Evolutionary conservation across 2,113 vertebrate species (phyloP).

Genomic region (Seriola aureovittata): DNA sequence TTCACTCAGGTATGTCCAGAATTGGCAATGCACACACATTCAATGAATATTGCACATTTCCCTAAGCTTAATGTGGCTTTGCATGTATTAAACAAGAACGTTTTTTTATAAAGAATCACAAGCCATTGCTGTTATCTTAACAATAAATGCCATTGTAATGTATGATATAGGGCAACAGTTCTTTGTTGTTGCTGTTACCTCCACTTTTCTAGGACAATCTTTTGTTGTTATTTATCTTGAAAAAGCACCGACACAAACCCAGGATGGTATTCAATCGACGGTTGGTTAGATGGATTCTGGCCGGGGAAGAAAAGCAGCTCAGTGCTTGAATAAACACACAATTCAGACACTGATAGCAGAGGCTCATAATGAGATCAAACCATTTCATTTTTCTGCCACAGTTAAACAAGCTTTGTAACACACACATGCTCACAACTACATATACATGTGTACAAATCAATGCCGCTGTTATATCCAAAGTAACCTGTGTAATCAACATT

Average conservation of each 20-base stretch:
- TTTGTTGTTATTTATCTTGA: background rate
- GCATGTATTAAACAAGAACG: too few species aligned
- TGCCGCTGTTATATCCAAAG: background rate
- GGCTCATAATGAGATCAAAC: slow-evolving; percentile 20
- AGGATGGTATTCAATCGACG: slow-evolving; percentile 20
- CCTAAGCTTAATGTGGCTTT: background rate
- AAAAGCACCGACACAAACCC: slow-evolving; percentile 1
- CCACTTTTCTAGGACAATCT: slow-evolving; percentile 18
- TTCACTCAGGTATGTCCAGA: background rate
- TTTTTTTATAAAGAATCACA: background rate
- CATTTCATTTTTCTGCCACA: slow-evolving; percentile 4
- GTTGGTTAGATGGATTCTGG: slow-evolving; percentile 30
- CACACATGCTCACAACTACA: background rate
- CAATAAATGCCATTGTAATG: slow-evolving; percentile 13
- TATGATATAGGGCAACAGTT: background rate
- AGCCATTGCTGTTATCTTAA: background rate
- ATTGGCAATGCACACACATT: background rate
- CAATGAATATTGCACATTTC: slow-evolving; percentile 1
- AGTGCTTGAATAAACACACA: slow-evolving; percentile 57
- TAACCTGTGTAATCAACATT: background rate
- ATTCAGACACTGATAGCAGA: slow-evolving; percentile 27
- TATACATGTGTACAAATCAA: background rate
- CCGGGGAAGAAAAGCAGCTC: slow-evolving; percentile 39
- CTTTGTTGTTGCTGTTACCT: background rate
- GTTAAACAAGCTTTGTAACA: background rate